Conservation (phyloP, 2,888 invertebrate genomes). For the Campoplex capitator region DNA sequence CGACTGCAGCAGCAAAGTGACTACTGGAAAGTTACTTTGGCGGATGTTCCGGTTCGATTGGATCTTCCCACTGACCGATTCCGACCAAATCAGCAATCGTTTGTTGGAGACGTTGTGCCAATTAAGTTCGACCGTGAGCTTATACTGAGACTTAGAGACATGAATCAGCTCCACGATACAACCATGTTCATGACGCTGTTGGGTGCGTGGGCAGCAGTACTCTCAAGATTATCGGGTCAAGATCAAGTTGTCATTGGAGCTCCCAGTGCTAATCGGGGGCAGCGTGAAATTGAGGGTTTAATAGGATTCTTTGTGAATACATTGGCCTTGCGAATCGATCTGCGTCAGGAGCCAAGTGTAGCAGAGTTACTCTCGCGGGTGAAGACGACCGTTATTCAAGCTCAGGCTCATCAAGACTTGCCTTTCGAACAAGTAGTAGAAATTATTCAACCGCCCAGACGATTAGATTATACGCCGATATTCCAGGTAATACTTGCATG, state of each 20-base stretch:
- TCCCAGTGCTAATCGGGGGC: conserved; percentile 19
- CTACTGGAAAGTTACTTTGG: conserved; percentile 11
- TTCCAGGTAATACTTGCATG: conserved; percentile 31
- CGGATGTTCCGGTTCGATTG: conserved; percentile 19
- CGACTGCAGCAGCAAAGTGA: conserved; percentile 8
- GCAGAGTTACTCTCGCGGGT: conserved; percentile 12
- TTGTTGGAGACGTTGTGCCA: conserved; percentile 10
- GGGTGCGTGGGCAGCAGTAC: conserved; percentile 21
- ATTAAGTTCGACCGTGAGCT: not conserved
- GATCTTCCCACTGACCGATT: conserved; percentile 12
- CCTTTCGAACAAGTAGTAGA: conserved; percentile 32
- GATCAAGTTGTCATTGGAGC: conserved; percentile 23
- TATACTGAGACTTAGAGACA: not conserved
- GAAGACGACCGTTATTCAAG: not conserved
- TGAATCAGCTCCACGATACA: not conserved
- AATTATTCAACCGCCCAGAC: conserved; percentile 18
- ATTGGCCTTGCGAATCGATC: conserved; percentile 3
- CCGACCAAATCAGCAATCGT: conserved; percentile 20
- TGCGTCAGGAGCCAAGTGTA: conserved; percentile 1
- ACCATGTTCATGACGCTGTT: conserved; percentile 9
- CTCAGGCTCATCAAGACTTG: conserved; percentile 30
- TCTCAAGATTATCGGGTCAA: conserved; percentile 15
- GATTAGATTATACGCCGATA: conserved; percentile 17
- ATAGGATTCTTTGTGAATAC: conserved; percentile 36
- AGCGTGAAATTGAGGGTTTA: conserved; percentile 3